Evolutionary conservation across 2,797 vertebrate species (phyloP).

Genomic region (Crocidura indochinensis): DNA sequence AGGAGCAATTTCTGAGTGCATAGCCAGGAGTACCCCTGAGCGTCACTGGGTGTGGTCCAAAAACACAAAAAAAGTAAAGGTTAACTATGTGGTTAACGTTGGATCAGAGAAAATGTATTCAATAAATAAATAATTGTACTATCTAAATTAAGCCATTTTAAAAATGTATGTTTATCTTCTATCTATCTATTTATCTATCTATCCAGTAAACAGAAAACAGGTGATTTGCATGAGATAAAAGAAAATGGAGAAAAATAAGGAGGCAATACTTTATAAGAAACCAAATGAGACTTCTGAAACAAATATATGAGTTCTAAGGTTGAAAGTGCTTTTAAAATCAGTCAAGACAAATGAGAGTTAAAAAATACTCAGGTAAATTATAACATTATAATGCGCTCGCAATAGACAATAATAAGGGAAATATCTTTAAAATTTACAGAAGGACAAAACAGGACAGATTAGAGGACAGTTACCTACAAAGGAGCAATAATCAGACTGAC

Average conservation of each 20-base stretch:
- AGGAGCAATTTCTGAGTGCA: too few relatives aligned
- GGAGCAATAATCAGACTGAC: constrained; percentile 10
- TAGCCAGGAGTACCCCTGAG: too few relatives aligned
- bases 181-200: neutral
- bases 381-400: constrained; percentile 5
- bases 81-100: neutral
- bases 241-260: neutral
- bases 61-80: too few relatives aligned
- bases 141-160: neutral
- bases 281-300: neutral
- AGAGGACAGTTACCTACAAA: constrained; percentile 39
- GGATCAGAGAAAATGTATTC: neutral
- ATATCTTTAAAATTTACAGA: constrained; percentile 30
- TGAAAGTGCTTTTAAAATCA: neutral
- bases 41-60: too few relatives aligned
- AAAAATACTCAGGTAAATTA: neutral
- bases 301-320: constrained; percentile 19
- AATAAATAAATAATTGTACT: neutral
- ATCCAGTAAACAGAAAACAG: constrained; percentile 16
- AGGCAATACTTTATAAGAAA: neutral
- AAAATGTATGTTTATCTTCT: neutral
- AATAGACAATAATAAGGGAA: constrained; percentile 2
- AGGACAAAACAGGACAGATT: neutral
- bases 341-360: constrained; percentile 42
- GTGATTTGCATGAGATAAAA: constrained; percentile 19